A percentile compares a stretch with the other conserved stretches of the same genome.
phyloP scores from a whole-genome alignment of 1,140 invertebrate genomes.

The Drosophila parvula region DNA sequence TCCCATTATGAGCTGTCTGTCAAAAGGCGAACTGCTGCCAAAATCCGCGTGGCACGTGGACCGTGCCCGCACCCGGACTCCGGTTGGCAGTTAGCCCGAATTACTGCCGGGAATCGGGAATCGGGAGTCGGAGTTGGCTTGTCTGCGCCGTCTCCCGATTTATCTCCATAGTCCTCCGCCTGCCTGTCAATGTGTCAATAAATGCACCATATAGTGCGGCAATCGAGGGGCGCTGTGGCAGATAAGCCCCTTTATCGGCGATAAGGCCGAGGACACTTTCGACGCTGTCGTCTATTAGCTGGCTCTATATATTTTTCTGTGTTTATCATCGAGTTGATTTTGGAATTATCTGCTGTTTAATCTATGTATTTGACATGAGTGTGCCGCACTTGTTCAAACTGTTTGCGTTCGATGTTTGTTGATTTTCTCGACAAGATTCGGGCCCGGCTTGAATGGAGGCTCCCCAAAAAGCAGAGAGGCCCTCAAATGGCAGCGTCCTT shows the following conservation, averaged over 20 bases:
- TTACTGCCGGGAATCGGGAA: constrained; percentile 57
- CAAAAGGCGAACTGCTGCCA: constrained; percentile 36
- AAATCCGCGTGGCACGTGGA: constrained; percentile 68
- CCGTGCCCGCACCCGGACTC: constrained; percentile 15
- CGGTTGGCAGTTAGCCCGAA: constrained; percentile 37
- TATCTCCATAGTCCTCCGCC: constrained; percentile 72
- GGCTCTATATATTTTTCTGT: constrained; percentile 49
- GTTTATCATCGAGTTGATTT: constrained; percentile 74
- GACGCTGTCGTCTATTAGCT: constrained; percentile 66
- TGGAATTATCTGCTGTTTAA: constrained; percentile 79
- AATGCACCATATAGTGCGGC: constrained; percentile 62
- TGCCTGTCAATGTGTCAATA: constrained; percentile 80
- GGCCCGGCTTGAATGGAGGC: constrained; percentile 11
- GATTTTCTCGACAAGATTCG: constrained; percentile 61
- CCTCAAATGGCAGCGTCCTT: constrained; percentile 24
- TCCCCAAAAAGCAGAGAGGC: not conserved
- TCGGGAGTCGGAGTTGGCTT: constrained; percentile 28
- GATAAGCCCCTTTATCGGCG: constrained; percentile 42
- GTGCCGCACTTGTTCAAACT: constrained; percentile 69
- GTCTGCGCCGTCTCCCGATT: constrained; percentile 61
- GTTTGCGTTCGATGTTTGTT: constrained; percentile 65
- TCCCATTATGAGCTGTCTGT: constrained; percentile 61
- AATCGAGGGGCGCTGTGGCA: constrained; percentile 15
- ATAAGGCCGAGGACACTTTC: constrained; percentile 59
- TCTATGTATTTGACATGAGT: constrained; percentile 77